Evolutionary conservation across 2,888 invertebrate genomes (phyloP), one percentile per base, ranked within the genome.

Genomic region (Drosophila prolongata): DNA sequence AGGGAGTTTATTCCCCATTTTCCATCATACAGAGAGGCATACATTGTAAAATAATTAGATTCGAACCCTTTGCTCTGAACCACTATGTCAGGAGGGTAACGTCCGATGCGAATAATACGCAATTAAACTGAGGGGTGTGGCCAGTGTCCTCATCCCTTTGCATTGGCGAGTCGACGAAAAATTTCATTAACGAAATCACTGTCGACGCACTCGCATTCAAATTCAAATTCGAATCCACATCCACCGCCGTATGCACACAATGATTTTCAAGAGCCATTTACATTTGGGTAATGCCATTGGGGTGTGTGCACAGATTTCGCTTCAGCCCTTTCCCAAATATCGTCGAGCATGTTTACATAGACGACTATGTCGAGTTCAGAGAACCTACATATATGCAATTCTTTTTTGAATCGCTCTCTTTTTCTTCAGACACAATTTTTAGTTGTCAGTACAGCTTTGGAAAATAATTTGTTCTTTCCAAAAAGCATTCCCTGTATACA

Each of bases 161-260:
- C 35, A 34, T 14, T 27, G n/a, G 16, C 38, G 50, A 38, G 44
- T 40, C 44, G 10, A n/a, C 50, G 43, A 77, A 75, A 77, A 71
- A 75, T 76, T 80, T 81, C 79, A 79, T 79, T 80, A 80, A 76
- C 77, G 64, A 72, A 60, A 73, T 46, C 65, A 73, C 76, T 59
- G 66, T 46, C 62, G 47, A 47, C 43, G 67, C 66, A 53, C 16
- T 46, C 49, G 13, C 14, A 67, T 60, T 56, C 46, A 47, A 46
- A 67, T 60, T 56, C 46, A 47, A 46, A 64, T 60, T 49, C 35
- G 27, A 49, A 55, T 54, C 16, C 49, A n/a, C 42, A 16, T 60
- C 30, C 35, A 60, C 11, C 16, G 16, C 27, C 42, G 52, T 38
- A 62, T 52, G 42, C 64, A 64, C 27, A 61, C 61, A 64, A 60